These are phyloP conservation scores for Pogonomyrmex californicus DNA, from an alignment of 1,140 invertebrate genomes.

Conservation along the genomic window DNA sequence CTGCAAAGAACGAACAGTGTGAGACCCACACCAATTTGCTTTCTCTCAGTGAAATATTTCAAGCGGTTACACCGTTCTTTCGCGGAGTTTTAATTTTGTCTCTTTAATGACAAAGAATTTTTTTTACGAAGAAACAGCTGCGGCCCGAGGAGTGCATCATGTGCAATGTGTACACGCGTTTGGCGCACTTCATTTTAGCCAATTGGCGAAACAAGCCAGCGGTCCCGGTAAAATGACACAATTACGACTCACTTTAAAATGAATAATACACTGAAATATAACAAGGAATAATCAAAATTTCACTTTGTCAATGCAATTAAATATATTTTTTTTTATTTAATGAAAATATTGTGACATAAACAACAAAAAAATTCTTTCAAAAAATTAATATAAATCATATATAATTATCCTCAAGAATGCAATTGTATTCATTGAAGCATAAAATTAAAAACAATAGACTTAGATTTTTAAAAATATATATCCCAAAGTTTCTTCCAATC, in stretches of 20 bases:
- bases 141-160: constrained; percentile 28
- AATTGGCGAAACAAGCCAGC: constrained; percentile 73
- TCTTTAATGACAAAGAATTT: constrained; percentile 36
- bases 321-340: not conserved
- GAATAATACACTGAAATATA: not conserved
- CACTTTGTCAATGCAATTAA: not conserved
- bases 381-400: not conserved
- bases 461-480: not conserved
- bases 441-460: not conserved
- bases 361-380: not conserved
- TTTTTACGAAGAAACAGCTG: constrained; percentile 48
- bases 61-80: constrained; percentile 14
- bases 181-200: constrained; percentile 75
- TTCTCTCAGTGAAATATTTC: constrained; percentile 43
- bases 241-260: not conserved
- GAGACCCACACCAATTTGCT: constrained; percentile 18
- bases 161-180: constrained; percentile 60
- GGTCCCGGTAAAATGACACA: not conserved
- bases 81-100: constrained; percentile 66
- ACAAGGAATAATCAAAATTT: constrained; percentile 21
- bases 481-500: not conserved
- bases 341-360: not conserved
- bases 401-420: not conserved
- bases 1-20: not conserved
- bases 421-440: not conserved